A percentile compares a stretch with the other conserved stretches of the same genome.
These are phyloP conservation scores for Dendroctonus valens DNA, from an alignment of 1,140 invertebrate genomes.

Conservation along the genomic window DNA sequence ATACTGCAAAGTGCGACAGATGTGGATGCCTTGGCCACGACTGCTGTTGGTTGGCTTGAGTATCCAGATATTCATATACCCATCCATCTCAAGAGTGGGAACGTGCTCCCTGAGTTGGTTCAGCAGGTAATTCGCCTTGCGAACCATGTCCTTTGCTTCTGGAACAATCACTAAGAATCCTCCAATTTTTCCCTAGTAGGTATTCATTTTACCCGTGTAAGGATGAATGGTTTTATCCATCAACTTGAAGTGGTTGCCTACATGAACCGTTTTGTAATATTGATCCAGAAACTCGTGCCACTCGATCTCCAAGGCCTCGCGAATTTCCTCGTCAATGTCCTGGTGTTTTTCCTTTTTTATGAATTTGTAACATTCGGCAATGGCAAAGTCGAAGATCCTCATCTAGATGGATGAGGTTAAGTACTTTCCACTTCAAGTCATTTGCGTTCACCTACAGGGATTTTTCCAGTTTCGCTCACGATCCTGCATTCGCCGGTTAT, in stretches of 20 bases:
- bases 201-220: slow-evolving; percentile 12
- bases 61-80: slow-evolving; percentile 87
- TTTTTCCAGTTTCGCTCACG: slow-evolving; percentile 51
- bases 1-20: slow-evolving; percentile 50
- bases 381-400: slow-evolving; percentile 57
- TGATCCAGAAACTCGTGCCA: slow-evolving; percentile 72
- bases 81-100: slow-evolving; percentile 71
- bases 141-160: slow-evolving; percentile 50
- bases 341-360: slow-evolving; percentile 53
- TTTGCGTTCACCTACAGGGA: slow-evolving; percentile 44
- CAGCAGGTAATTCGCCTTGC: slow-evolving; percentile 57
- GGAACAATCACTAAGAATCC: slow-evolving; percentile 7
- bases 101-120: slow-evolving; percentile 60
- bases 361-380: slow-evolving; percentile 58
- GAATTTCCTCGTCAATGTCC: slow-evolving; percentile 55
- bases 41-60: slow-evolving; percentile 86
- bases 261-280: slow-evolving; percentile 55
- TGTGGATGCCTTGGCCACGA: slow-evolving; percentile 80
- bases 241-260: slow-evolving; percentile 46
- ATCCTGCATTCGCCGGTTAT: slow-evolving; percentile 51
- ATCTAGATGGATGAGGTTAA: slow-evolving; percentile 14
- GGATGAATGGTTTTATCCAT: slow-evolving; percentile 47
- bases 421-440: not conserved
- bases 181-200: not conserved
- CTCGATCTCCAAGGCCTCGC: slow-evolving; percentile 53